Evolutionary conservation across 2,888 invertebrate species (phyloP), one percentile per base, ranked within the genome.

Genomic region (Agrochola litura): DNA sequence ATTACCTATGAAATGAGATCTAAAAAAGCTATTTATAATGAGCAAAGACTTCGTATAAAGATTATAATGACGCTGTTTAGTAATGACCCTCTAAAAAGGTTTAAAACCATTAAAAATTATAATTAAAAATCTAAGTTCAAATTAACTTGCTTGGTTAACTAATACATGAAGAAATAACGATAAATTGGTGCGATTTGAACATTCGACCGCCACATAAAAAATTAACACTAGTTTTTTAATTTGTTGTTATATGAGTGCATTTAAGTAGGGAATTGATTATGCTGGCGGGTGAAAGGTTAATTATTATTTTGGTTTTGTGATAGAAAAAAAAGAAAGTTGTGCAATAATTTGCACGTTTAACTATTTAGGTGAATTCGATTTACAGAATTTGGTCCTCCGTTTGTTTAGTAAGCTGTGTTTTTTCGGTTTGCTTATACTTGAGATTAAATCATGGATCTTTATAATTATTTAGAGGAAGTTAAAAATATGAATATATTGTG

Each of bases 401-500:
- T 64, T 25, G 16, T 68, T 69, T 9, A 19, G 19, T 56, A 16
- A 6, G 60, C 46, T 5, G 49, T 41, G 19, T 60, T 5, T 70
- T 56, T 43, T 43, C 14, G 2, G 16, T 52, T 43, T 43, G 60
- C 6, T 56, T 12, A 5, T 61, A 49, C 37, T 79, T 63, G 77
- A 77, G 77, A 81, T 77, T 72, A 83, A 74, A 68, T 54, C n/a
- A 63, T 58, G 9, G 37, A 76, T 66, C n/a, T 65, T 37, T 52
- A 14, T 65, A 66, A 25, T 14, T 46, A 70, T 63, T 61, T 56
- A 60, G 2, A 30, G 19, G 1, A 19, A n/a, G 14, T n/a, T 41
- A 25, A 43, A 58, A 52, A 73, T 41, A 49, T 69, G 1, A 56
- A 14, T 56, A 30, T 22, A 72, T 64, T 64, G 12, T 16, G 3